phyloP scores from a whole-genome alignment of 2,113 vertebrate genomes.

The Climacteris rufus region DNA sequence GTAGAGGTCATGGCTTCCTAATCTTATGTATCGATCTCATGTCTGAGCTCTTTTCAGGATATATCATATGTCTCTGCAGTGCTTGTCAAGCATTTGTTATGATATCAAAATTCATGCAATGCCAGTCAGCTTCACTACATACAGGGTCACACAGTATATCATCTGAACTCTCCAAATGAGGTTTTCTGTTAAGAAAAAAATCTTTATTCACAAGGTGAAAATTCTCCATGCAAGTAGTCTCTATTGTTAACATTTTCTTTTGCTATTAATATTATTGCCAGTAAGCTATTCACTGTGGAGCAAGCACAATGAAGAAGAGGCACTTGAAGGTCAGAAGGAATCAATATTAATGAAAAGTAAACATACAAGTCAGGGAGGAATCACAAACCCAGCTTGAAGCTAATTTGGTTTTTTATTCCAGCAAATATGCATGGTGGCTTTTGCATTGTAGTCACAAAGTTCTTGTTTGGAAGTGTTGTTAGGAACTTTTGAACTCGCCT shows the following conservation, averaged over 20 bases:
- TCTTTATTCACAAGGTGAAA: neutral
- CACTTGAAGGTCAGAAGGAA: constrained; percentile 40
- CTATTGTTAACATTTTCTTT: neutral
- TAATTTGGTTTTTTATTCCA: constrained; percentile 39
- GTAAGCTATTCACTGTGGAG: neutral
- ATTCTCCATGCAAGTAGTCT: neutral
- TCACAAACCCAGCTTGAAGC: constrained; percentile 47
- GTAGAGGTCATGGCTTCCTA: constrained; percentile 19
- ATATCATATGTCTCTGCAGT: neutral
- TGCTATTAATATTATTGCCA: constrained; percentile 1
- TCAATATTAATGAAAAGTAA: constrained; percentile 57
- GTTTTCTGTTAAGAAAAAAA: neutral
- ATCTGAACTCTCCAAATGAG: neutral
- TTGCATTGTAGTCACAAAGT: constrained; percentile 27
- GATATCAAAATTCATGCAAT: neutral
- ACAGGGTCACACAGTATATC: neutral
- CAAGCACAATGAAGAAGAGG: neutral
- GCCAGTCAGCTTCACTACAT: neutral
- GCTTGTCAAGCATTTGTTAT: neutral
- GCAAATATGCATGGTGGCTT: constrained; percentile 4
- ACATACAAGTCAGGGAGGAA: constrained; percentile 36
- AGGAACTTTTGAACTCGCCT: constrained; percentile 20
- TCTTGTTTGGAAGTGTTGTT: constrained; percentile 45
- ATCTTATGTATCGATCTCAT: neutral
- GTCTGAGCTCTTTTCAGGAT: constrained; percentile 2